Evolutionary conservation across 2,888 invertebrate genomes (phyloP), one percentile per base, ranked within the genome.

Genomic region (Sepioteuthis lessoniana): DNA sequence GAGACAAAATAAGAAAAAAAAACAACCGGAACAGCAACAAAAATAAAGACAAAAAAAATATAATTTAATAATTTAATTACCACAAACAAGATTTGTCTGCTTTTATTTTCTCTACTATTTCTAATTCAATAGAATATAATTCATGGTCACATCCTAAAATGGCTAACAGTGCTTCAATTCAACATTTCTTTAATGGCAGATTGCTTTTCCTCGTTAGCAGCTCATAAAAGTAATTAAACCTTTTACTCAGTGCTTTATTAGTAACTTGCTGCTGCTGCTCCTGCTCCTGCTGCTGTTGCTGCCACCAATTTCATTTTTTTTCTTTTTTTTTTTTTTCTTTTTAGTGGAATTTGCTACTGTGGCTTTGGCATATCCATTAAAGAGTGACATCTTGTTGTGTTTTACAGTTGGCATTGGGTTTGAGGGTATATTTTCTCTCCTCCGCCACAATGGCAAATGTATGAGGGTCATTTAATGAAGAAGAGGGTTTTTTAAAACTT

Each of bases 91-190:
- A n/a, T n/a, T 76, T 76, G 76, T n/a, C n/a, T 76, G 76, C 76
- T 76, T 76, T 76, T 55, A 55, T 55, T 55, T 28, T 76, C 76
- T 76, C n/a, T 25, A 76, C 16, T 76, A n/a, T 35, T 76, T 35
- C n/a, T 76, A 76, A 76, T 76, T 76, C n/a, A 76, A 76, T 60
- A 31, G 60, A 60, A 60, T n/a, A 76, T 76, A 76, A 76, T 76
- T 76, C 76, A 76, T 76, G 76, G 76, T 76, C 76, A 76, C 76
- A 76, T 76, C n/a, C 76, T 76, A n/a, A 76, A 76, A 76, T 76
- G 76, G 76, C 76, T 76, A 76, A n/a, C 76, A 76, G n/a, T 76
- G n/a, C 76, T 76, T 76, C 76, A 76, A 76, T 76, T 76, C n/a
- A 76, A 76, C n/a, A 76, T 76, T 76, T 76, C 76, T 76, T 76